Percentiles rank a stretch among this genome's conserved stretches.
phyloP scores from a whole-genome alignment of 2,113 vertebrate genomes.

The Poeciliopsis prolifica region DNA sequence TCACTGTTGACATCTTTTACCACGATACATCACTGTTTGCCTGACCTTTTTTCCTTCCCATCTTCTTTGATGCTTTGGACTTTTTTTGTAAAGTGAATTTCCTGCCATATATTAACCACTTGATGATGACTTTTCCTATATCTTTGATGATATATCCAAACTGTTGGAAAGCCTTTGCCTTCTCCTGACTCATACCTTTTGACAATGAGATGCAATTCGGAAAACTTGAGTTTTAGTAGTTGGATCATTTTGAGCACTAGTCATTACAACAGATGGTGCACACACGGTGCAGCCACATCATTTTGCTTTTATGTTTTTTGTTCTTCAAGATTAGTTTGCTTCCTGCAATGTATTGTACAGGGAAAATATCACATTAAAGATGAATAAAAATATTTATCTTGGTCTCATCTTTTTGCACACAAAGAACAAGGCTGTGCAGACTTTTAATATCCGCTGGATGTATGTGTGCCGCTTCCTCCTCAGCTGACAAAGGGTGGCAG shows the following conservation, averaged over 20 bases:
- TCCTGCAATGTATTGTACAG: no score
- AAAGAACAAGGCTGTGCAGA: neutral
- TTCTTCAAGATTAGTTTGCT: neutral
- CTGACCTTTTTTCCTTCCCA: no score
- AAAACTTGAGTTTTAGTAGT: neutral
- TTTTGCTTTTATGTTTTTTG: neutral
- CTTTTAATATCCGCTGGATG: neutral
- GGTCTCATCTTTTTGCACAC: neutral
- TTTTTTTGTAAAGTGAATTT: neutral
- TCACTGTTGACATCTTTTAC: neutral
- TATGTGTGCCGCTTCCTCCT: conserved; percentile 12
- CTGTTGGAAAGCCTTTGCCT: neutral
- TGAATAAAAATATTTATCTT: neutral
- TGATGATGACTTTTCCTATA: neutral
- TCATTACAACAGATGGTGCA: neutral
- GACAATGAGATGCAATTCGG: neutral
- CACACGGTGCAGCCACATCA: neutral
- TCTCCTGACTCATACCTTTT: neutral
- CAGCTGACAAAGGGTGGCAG: conserved; percentile 16
- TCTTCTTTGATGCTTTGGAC: neutral
- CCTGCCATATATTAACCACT: neutral
- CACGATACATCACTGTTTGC: neutral
- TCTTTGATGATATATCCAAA: no score
- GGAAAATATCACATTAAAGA: no score
- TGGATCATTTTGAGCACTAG: no score